A percentile compares a stretch with the other conserved stretches of the same genome.
Evolutionary conservation across 2,797 vertebrate genomes (phyloP).

Genomic region (Sitta carolinensis): DNA sequence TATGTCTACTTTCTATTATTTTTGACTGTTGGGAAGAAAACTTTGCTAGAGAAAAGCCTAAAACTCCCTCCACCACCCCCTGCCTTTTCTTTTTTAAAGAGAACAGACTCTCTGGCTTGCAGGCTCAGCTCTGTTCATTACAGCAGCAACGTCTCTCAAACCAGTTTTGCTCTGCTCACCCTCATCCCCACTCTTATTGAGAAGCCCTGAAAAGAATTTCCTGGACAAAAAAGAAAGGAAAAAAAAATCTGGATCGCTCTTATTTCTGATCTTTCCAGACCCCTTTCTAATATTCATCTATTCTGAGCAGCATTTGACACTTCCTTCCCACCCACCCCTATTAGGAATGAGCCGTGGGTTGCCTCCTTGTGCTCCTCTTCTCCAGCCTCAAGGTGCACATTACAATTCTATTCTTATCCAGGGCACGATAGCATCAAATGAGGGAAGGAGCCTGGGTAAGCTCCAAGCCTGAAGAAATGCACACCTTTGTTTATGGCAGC

Average conservation of each 20-base stretch:
- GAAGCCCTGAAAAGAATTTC: not conserved
- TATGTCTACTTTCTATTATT: constrained; percentile 47
- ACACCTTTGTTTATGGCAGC: constrained; percentile 50
- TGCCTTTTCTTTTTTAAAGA: not conserved
- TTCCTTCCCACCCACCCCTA: constrained; percentile 7
- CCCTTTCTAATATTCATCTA: constrained; percentile 34
- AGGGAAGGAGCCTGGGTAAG: not conserved
- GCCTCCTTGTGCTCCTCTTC: not conserved
- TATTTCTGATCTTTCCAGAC: constrained; percentile 21
- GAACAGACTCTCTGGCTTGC: not conserved
- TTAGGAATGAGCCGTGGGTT: not conserved
- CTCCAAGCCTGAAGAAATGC: constrained; percentile 21
- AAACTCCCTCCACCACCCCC: not conserved
- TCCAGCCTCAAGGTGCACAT: constrained; percentile 37
- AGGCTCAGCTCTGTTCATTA: not conserved
- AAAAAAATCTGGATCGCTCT: not conserved
- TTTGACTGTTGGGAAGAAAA: constrained; percentile 48
- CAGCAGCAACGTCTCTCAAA: not conserved
- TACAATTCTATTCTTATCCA: constrained; percentile 1
- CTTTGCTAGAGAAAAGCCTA: not conserved
- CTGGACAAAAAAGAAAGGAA: not conserved
- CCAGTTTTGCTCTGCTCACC: not conserved
- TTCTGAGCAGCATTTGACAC: constrained; percentile 31
- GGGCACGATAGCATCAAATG: not conserved
- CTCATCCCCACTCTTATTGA: not conserved